phyloP scores from a whole-genome alignment of 2,113 vertebrate species.

The Xenus cinereus region DNA sequence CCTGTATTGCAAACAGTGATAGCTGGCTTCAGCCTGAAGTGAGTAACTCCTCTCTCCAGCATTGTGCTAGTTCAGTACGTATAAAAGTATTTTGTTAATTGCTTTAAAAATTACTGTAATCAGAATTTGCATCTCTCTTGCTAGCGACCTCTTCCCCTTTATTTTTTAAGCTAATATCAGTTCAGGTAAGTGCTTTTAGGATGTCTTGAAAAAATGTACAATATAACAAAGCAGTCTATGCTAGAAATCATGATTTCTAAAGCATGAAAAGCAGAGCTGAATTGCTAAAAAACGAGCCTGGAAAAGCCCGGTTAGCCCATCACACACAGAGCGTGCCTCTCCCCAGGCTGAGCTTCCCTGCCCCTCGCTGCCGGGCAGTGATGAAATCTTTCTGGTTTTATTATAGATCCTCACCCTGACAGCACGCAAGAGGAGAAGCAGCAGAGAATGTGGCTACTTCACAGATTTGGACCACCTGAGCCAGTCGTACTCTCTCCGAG shows the following conservation, averaged over 20 bases:
- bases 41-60: not conserved
- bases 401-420: constrained; percentile 73
- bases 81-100: not conserved
- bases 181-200: constrained; percentile 46
- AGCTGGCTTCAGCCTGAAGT: not conserved
- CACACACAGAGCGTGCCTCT: not conserved
- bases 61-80: not conserved
- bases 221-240: not conserved
- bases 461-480: constrained; percentile 79
- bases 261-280: not conserved
- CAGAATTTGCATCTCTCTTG: not conserved
- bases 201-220: not conserved
- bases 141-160: not conserved
- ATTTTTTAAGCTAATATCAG: not conserved
- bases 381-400: constrained; percentile 42
- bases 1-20: not conserved
- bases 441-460: constrained; percentile 81
- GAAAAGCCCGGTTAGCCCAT: not conserved
- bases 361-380: not conserved
- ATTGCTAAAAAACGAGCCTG: not conserved
- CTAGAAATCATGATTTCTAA: not conserved
- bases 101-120: not conserved
- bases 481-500: constrained; percentile 81
- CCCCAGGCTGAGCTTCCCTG: not conserved
- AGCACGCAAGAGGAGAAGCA: constrained; percentile 74